Conservation (phyloP, 2,113 vertebrate species). For the Otolemur garnettii region DNA sequence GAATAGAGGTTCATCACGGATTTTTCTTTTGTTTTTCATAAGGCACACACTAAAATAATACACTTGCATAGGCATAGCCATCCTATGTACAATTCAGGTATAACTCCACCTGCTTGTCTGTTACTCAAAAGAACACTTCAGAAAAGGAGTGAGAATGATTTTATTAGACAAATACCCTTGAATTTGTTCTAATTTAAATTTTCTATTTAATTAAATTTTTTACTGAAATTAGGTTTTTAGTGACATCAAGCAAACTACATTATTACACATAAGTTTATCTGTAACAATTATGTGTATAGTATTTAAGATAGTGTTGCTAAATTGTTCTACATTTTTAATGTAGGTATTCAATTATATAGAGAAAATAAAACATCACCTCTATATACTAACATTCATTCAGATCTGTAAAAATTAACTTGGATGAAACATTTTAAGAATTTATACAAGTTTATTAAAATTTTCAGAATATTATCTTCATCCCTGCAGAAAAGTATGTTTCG, state of each 20-base stretch:
- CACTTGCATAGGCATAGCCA: not conserved
- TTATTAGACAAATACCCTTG: not conserved
- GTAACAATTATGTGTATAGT: not conserved
- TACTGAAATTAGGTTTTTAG: conserved; percentile 32
- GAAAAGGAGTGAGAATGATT: not conserved
- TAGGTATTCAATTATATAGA: not conserved
- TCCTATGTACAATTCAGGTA: not conserved
- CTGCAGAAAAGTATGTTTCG: conserved; percentile 78
- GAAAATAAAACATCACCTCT: not conserved
- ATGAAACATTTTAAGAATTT: conserved; percentile 20
- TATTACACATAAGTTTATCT: not conserved
- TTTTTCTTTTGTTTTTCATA: not conserved
- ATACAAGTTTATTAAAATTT: conserved; percentile 62
- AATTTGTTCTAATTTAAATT: conserved; percentile 39
- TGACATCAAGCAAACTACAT: conserved; percentile 18
- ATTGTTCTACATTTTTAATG: conserved; percentile 6
- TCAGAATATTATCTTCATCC: conserved; percentile 52
- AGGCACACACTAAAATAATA: not conserved
- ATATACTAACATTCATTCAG: not conserved
- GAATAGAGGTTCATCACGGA: not conserved
- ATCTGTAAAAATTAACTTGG: conserved; percentile 34
- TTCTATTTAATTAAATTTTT: conserved; percentile 23
- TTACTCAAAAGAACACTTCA: not conserved
- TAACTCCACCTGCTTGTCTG: not conserved
- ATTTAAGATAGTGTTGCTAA: not conserved